A percentile compares a stretch with the other conserved stretches of the same genome.
Conservation (phyloP, 37 sponge, comb jelly and placozoan genomes). For the Chondrosia reniformis region DNA sequence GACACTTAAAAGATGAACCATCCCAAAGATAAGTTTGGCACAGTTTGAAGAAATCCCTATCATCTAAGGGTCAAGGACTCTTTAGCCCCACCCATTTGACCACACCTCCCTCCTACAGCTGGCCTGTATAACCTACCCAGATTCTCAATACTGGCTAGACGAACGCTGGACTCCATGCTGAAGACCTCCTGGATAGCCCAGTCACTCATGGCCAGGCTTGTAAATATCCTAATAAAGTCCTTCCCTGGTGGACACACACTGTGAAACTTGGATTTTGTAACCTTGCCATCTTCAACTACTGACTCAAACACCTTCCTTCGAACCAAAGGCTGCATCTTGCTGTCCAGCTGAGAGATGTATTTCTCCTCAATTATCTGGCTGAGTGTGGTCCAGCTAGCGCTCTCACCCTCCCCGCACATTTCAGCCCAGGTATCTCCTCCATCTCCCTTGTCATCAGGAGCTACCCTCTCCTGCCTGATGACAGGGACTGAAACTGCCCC, state of each 20-base stretch:
- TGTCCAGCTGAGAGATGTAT: conserved; percentile 38
- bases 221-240: conserved; percentile 56
- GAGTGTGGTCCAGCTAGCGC: conserved; percentile 71
- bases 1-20: too few relatives aligned
- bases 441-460: neutral
- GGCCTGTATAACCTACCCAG: too few relatives aligned
- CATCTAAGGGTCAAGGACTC: neutral
- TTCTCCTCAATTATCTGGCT: conserved; percentile 41
- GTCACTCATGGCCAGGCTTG: conserved; percentile 68
- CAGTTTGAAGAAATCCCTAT: too few relatives aligned
- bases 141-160: conserved; percentile 89
- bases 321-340: conserved; percentile 63
- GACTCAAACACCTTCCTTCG: conserved; percentile 76
- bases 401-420: conserved; percentile 70
- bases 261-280: conserved; percentile 54
- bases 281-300: too few relatives aligned
- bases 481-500: neutral
- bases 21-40: too few relatives aligned
- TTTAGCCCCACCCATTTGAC: neutral
- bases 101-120: neutral
- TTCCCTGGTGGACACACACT: conserved; percentile 19
- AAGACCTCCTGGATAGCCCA: conserved; percentile 94
- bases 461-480: neutral
- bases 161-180: conserved; percentile 84
- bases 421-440: too few relatives aligned